Base-by-base conservation (phyloP, 2,888 invertebrate species). In the Cecidostiba fungosa region DNA sequence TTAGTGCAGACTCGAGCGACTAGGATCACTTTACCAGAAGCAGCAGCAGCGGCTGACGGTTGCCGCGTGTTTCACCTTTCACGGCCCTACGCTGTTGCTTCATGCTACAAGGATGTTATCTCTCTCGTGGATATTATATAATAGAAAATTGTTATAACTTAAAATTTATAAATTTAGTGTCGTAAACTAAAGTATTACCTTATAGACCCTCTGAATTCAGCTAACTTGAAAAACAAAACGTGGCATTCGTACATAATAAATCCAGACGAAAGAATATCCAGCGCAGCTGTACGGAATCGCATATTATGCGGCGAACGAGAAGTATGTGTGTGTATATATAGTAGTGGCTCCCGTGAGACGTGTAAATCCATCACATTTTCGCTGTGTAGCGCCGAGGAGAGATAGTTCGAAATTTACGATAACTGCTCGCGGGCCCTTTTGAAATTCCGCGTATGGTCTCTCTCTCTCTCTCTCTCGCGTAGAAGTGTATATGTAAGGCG, bases 361-460 rank as follows among this genome's bases (percentile, higher is more conserved):
- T 77, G 73, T 84, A 84, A 84, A 84, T 78, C 84, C 84, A 84
- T 84, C 84, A 84, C 16, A 73, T 36, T 78, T 84, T 78, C 84
- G 73, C 73, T n/a, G 54, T 10, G 36, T 10, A 39, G 39, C 73
- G 0, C 26, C 74, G 47, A 36, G 19, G n/a, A 50, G 77, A 77
- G 77, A 83, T 69, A 83, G 82, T 83, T 83, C 54, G 50, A 76
- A 70, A 83, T 83, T 83, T 70, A 83, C 82, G 82, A 77, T 83
- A 83, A 83, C 82, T 83, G 82, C 82, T 6, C 29, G 5, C 5
- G 32, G 26, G 36, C 43, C 32, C 69, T 29, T 69, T 66, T 69
- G 47, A 66, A 82, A 72, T 66, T 54, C 43, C 62, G 16, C 26
- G 39, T 16, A 23, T 59, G 54, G 54, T 43, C 43, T 39, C 10